A percentile compares a stretch with the other conserved stretches of the same genome.
phyloP scores from a whole-genome alignment of 2,888 invertebrate species.

The Heliconius ethilla region DNA sequence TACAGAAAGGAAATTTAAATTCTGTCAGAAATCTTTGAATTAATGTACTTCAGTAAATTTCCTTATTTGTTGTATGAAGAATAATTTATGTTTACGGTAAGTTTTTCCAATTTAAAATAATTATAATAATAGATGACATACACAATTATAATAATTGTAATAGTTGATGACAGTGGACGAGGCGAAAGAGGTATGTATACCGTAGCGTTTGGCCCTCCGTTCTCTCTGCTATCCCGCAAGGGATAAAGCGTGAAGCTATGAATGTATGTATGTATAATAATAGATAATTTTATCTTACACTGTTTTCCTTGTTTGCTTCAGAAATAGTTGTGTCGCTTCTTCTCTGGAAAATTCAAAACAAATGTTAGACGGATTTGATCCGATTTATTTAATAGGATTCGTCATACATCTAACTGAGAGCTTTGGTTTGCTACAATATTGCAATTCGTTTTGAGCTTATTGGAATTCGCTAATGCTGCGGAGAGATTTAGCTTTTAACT shows the following conservation, averaged over 20 bases:
- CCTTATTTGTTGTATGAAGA: too few relatives aligned
- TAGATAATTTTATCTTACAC: neutral
- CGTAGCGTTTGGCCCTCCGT: too few relatives aligned
- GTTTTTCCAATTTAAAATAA: neutral
- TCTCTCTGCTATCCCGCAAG: too few relatives aligned
- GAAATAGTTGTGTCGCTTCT: neutral
- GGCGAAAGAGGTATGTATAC: too few relatives aligned
- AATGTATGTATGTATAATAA: too few relatives aligned
- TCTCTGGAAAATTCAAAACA: neutral
- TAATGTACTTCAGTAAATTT: too few relatives aligned
- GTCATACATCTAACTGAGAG: neutral
- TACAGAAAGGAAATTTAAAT: too few relatives aligned
- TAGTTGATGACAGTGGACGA: too few relatives aligned
- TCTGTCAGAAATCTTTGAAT: too few relatives aligned
- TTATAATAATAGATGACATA: too few relatives aligned
- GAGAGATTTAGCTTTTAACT: slow-evolving; percentile 3
- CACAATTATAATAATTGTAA: too few relatives aligned
- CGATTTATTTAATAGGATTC: slow-evolving; percentile 9
- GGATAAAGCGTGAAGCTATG: too few relatives aligned
- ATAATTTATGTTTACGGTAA: neutral
- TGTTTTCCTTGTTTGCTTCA: neutral
- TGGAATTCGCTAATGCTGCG: neutral
- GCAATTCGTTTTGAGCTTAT: slow-evolving; percentile 12
- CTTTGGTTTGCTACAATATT: slow-evolving; percentile 7
- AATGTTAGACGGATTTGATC: slow-evolving; percentile 13